Percentiles rank a stretch among this genome's conserved stretches.
These are phyloP conservation scores for Caligus rogercresseyi DNA, from an alignment of 1,140 invertebrate species.

Conservation along the genomic window DNA sequence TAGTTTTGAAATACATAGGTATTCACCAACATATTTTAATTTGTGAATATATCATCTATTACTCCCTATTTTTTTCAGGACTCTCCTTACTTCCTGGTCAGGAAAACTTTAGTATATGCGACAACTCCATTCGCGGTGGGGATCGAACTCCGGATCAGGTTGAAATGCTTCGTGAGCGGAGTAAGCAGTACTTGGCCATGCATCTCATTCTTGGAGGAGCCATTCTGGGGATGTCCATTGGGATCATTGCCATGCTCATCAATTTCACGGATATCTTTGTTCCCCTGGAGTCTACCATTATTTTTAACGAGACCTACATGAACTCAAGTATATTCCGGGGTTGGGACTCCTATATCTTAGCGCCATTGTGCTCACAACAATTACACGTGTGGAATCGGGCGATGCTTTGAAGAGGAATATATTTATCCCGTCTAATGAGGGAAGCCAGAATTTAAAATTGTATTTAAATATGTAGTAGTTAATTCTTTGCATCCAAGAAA, in stretches of 20 bases:
- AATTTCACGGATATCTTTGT: constrained; percentile 2
- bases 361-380: background rate
- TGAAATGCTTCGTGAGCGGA: constrained; percentile 18
- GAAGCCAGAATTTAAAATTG: too few relatives aligned
- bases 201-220: constrained; percentile 13
- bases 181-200: constrained; percentile 13
- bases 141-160: constrained; percentile 19
- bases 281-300: background rate
- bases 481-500: too few relatives aligned
- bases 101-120: background rate
- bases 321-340: constrained; percentile 1
- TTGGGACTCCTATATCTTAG: background rate
- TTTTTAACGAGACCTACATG: constrained; percentile 4
- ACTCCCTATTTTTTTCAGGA: background rate
- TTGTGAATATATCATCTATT: too few relatives aligned
- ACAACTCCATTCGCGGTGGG: background rate
- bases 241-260: background rate
- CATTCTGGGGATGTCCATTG: constrained; percentile 15
- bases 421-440: constrained; percentile 16
- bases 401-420: constrained; percentile 17
- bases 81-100: background rate
- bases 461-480: too few relatives aligned
- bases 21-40: too few relatives aligned
- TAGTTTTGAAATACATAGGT: too few relatives aligned
- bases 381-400: constrained; percentile 10